Base-by-base conservation (phyloP, 2,888 invertebrate species). In the Helicoverpa assulta region DNA sequence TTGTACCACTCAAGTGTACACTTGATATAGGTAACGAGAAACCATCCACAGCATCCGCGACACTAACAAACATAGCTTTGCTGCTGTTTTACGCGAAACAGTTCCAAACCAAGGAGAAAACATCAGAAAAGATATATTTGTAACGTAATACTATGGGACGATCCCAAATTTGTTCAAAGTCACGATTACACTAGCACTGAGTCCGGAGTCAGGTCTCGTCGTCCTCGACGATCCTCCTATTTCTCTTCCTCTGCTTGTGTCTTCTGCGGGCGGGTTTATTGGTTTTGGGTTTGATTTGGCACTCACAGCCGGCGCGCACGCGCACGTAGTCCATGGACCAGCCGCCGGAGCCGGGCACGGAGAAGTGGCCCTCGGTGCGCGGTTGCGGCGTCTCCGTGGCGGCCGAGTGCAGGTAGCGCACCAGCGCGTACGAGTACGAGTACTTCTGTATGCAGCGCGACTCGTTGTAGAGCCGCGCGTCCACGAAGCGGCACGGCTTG, bases 381-480 rank as follows among this genome's bases (percentile, higher is more conserved):
- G 89, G 90, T 54, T 90, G 88, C 52, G 95, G 95, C 78, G 92
- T 91, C 65, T 95, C 93, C 50, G 93, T 91, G 53, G 92, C 91
- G 76, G 94, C 87, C 68, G 91, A 96, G 52, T 86, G 80, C 14
- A 88, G 78, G 87, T 97, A 97, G 83, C 97, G 96, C 68, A 98
- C 97, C 81, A 98, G 95, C 66, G 98, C 98, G 93, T 98, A 98
- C 5, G 98, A 97, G 90, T 97, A 98, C 57, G 98, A 97, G 91
- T 97, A 98, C 90, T 97, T 97, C 90, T 98, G 98, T 57, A 98
- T 97, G 93, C 98, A 98, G 85, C 96, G 95, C n/a, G 98, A 98
- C 76, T 97, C 96, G 85, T 96, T 96, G 90, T 96, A 96, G 61
- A 97, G 95, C 72, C 96, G 96, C n/a, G 96, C 96, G 91, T 97